Base-by-base conservation (phyloP, 2,888 invertebrate genomes). In the Loripinus fragilis region DNA sequence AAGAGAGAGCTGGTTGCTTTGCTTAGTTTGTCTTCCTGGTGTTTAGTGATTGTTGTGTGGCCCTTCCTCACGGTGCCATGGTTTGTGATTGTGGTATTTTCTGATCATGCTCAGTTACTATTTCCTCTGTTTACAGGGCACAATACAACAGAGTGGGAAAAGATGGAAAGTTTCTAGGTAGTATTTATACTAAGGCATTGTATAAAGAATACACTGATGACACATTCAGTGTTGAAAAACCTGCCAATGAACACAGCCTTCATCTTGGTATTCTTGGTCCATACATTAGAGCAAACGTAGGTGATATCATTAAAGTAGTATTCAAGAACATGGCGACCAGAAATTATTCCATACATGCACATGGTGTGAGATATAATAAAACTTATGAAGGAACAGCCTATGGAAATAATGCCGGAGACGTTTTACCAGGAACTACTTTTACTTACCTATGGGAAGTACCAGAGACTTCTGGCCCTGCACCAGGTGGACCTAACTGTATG, bases 281-380 rank as follows among this genome's bases (percentile, higher is more conserved):
- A 1, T 86, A 88, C 35, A 86, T 92, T 17, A 81, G 79, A 65
- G 91, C 87, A 8, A 87, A 89, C 81, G 88, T 90, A 12, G 91
- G 91, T 0, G 91, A 92, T 52, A 78, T 71, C 1, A 76, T 90
- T 28, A 81, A 86, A 66, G 86, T 90, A 35, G 73, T 80, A 1
- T 87, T 83, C 68, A 86, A 81, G 72, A 88, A 87, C 72, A 85
- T 85, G 79, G 87, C 86, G 8, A 73, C 74, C 17, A 65, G 83
- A 17, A 67, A 72, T 17, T 85, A 75, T 66, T 86, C 86, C 12
- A 80, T 86, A n/a, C 86, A 87, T 67, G 73, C 85, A 15, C 83
- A 87, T 60, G 85, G 81, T 30, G 71, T 83, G 0, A 67, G 66
- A 5, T 85, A 86, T 48, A 75, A 82, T 65, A 87, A 88, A 71